These are phyloP conservation scores for Gavia stellata DNA, from an alignment of 2,113 vertebrate species.

Conservation along the genomic window DNA sequence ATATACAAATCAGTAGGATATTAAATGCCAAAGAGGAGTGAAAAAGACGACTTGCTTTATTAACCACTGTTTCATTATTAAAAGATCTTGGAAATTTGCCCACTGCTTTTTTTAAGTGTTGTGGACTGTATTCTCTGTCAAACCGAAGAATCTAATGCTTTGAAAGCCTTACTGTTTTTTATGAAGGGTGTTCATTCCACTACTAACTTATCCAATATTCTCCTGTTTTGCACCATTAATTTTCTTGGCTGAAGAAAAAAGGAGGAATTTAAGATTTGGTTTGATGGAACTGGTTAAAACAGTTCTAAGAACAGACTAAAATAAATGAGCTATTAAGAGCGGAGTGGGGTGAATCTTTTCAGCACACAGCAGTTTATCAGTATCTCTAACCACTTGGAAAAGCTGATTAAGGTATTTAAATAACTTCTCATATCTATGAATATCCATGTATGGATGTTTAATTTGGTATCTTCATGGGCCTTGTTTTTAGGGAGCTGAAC, in stretches of 20 bases:
- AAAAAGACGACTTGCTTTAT: neutral
- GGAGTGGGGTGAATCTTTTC: neutral
- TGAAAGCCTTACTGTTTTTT: neutral
- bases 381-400: conserved; percentile 26
- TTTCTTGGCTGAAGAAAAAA: neutral
- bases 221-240: neutral
- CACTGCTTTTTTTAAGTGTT: neutral
- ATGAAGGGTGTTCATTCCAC: neutral
- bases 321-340: neutral
- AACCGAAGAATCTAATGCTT: neutral
- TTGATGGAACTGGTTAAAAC: neutral
- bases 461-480: neutral
- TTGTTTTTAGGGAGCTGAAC: neutral
- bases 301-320: neutral
- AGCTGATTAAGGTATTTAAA: conserved; percentile 37
- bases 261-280: neutral
- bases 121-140: neutral
- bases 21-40: neutral
- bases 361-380: neutral
- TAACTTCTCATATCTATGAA: neutral
- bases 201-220: neutral
- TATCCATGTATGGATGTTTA: neutral
- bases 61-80: neutral
- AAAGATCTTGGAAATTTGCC: neutral
- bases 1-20: neutral